Evolutionary conservation across 1,140 invertebrate species (phyloP), one percentile per base, ranked within the genome.

Genomic region (Drosophila lacertosa): DNA sequence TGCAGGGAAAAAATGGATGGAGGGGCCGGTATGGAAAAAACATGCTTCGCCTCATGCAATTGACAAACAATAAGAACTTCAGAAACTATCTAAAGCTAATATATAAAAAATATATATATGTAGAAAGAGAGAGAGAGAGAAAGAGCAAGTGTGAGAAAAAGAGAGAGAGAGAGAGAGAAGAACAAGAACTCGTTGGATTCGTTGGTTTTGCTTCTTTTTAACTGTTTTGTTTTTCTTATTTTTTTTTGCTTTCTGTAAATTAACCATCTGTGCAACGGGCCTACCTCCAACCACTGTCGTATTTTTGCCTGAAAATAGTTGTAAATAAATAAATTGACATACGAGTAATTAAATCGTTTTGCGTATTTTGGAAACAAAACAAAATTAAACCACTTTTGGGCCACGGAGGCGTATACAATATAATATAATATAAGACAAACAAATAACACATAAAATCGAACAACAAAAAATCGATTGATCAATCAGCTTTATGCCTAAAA

Each of bases 201-300:
- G 29, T 32, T 60, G 29, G 7, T 50, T 60, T 26, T 7, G 11
- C 4, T 33, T 44, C 11, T 13, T 1, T 39, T 29, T 24, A 15
- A 15, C 15, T 37, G 26, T 3, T 58, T 59, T 68, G 10, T 37
- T n/a, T 65, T 15, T 64, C 1, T 9, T 9, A 20, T 32, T 24
- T 18, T 5, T 54, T 59, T 22, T 24, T 48, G n/a, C n/a, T 20
- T 53, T 33, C 42, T 4, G 24, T 26, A 26, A 26, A 16, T 63
- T 40, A 11, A 45, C 40, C 65, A 57, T 72, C 51, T 69, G 77
- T 55, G 44, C 29, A 65, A 58, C n/a, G 50, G 57, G 65, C 93
- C 92, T 94, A 95, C 95, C 95, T 95, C 95, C 94, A 95, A 91
- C 92, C 92, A 83, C 93, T 94, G 91, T 95, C 94, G 93, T 95